These are phyloP conservation scores for Automeris io DNA, from an alignment of 2,888 invertebrate genomes.

Conservation along the genomic window DNA sequence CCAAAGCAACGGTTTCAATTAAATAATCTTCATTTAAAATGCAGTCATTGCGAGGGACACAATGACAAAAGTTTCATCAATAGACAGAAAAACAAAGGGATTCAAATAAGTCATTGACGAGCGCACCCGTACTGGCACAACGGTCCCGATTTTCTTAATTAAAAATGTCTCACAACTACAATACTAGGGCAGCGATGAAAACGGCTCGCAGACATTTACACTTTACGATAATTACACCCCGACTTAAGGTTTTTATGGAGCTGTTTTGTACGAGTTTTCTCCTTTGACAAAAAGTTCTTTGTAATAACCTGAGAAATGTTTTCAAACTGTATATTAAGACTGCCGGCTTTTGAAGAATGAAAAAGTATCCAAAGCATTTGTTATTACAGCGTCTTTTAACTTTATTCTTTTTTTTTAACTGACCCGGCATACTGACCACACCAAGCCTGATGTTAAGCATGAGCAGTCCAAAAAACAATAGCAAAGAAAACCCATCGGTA, in stretches of 20 bases:
- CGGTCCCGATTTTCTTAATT: conserved; percentile 67
- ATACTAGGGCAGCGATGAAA: conserved; percentile 5
- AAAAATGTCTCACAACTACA: conserved; percentile 66
- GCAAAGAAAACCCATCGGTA: no score
- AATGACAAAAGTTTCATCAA: conserved; percentile 42
- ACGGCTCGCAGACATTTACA: conserved; percentile 4
- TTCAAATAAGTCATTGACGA: conserved; percentile 52
- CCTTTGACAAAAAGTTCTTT: no score
- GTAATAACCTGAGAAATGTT: no score
- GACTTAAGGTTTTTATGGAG: no score
- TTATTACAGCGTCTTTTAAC: no score
- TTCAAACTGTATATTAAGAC: no score
- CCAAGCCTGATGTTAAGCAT: no score
- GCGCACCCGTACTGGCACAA: conserved; percentile 33
- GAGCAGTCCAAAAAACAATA: no score
- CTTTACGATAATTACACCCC: not conserved
- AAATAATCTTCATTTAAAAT: conserved; percentile 43
- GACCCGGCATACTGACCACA: no score
- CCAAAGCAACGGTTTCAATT: not conserved
- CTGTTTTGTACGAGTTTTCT: not conserved
- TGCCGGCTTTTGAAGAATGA: no score
- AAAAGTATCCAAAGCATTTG: no score
- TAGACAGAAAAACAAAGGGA: conserved; percentile 46
- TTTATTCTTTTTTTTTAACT: no score
- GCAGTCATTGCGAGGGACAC: conserved; percentile 31